phyloP scores from a whole-genome alignment of 2,797 vertebrate species.

The Microchirus variegatus region DNA sequence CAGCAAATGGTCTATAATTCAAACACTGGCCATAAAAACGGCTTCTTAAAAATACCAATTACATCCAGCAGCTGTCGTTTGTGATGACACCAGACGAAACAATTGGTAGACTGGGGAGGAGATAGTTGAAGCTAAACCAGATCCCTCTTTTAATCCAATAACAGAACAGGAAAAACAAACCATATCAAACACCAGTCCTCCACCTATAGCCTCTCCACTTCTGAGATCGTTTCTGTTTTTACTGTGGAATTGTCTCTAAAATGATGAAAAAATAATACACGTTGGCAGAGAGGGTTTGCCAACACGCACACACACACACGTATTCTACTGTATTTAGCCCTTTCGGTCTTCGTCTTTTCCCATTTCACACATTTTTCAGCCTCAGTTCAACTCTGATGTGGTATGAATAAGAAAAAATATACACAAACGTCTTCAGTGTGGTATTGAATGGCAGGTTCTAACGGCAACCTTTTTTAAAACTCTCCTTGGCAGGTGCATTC shows the following conservation, averaged over 20 bases:
- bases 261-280: not conserved
- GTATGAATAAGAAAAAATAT: slow-evolving; percentile 9
- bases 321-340: not conserved
- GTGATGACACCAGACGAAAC: slow-evolving; percentile 19
- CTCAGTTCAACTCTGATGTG: not conserved
- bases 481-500: slow-evolving; percentile 17
- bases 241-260: not conserved
- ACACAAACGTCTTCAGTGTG: not conserved
- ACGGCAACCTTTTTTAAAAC: slow-evolving; percentile 10
- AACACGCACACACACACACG: not conserved
- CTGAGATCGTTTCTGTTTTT: not conserved
- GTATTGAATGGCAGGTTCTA: not conserved
- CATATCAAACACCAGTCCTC: not conserved
- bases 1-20: slow-evolving; percentile 15
- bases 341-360: not conserved
- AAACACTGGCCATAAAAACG: slow-evolving; percentile 14
- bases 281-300: not conserved
- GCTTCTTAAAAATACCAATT: slow-evolving; percentile 9
- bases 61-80: slow-evolving; percentile 20
- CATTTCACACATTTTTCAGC: not conserved
- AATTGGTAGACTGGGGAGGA: slow-evolving; percentile 5
- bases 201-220: not conserved
- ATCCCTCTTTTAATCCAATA: not conserved
- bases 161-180: slow-evolving; percentile 13
- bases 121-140: not conserved